Evolutionary conservation across 2,113 vertebrate genomes (phyloP).

Genomic region (Crypturellus undulatus): DNA sequence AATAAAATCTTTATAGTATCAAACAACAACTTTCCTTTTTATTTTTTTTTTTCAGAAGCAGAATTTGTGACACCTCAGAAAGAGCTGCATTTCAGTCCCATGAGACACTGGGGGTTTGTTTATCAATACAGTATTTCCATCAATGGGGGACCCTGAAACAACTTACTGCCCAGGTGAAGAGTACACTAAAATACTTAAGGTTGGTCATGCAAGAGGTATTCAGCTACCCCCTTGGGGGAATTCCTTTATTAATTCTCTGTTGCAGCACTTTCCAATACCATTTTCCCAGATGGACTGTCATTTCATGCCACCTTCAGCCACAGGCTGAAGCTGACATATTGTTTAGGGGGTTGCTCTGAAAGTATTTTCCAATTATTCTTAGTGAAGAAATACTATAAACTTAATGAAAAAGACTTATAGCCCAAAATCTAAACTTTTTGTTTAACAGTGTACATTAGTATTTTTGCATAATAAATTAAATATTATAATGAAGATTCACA

Average conservation of each 20-base stretch:
- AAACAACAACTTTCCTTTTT: too few relatives aligned
- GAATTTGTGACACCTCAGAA: background rate
- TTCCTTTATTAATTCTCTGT: background rate
- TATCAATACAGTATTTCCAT: background rate
- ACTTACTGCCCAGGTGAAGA: background rate
- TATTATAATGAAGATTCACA: rapidly evolving
- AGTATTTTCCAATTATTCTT: background rate
- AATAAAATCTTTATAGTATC: background rate
- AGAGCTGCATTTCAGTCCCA: background rate
- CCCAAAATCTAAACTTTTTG: background rate
- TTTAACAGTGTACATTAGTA: background rate
- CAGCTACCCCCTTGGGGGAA: background rate
- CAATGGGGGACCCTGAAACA: background rate
- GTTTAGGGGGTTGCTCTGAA: background rate
- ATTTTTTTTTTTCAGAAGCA: background rate
- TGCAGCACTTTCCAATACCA: background rate
- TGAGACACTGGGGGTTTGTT: background rate
- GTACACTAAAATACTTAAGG: background rate
- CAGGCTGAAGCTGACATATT: background rate
- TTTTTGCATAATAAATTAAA: background rate
- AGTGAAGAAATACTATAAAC: background rate
- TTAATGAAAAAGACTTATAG: background rate
- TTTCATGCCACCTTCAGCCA: background rate
- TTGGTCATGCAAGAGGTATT: background rate
- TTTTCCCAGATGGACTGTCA: background rate